Evolutionary conservation across 2,113 vertebrate species (phyloP).

Genomic region (Anolis carolinensis): DNA sequence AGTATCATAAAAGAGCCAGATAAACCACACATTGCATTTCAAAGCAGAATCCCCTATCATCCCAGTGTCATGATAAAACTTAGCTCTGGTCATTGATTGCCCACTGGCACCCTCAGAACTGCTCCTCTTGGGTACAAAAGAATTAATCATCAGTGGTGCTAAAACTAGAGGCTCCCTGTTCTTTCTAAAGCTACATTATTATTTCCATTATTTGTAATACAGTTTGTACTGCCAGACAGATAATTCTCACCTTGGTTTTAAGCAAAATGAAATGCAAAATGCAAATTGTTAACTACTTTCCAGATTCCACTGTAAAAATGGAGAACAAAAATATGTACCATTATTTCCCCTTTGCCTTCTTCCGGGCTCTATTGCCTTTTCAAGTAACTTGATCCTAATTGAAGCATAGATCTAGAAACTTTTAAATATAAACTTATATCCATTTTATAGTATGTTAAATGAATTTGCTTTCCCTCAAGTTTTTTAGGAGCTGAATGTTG

Average conservation of each 20-base stretch:
- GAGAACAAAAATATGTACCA: neutral
- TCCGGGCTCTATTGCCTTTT: neutral
- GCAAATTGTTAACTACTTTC: neutral
- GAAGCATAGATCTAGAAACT: neutral
- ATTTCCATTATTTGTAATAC: neutral
- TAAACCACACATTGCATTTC: neutral
- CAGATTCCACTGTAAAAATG: neutral
- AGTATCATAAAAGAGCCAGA: constrained; percentile 7
- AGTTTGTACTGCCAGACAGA: neutral
- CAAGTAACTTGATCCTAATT: neutral
- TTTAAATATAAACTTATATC: neutral
- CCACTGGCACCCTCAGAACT: constrained; percentile 33
- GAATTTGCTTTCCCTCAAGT: too few relatives aligned
- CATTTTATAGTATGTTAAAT: neutral
- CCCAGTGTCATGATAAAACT: constrained; percentile 41
- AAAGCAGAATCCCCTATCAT: constrained; percentile 12
- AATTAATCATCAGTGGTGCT: constrained; percentile 26
- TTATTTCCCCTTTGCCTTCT: neutral
- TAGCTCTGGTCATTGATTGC: neutral
- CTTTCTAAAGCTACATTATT: neutral
- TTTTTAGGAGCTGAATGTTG: neutral
- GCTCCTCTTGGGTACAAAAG: constrained; percentile 27
- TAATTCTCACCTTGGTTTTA: neutral
- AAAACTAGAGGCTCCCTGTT: constrained; percentile 4
- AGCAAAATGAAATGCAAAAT: neutral